Evolutionary conservation across 35 echinoderm and acorn worm species (phyloP), one percentile per base, ranked within the genome.

Genomic region (Stichopus chloronotus): DNA sequence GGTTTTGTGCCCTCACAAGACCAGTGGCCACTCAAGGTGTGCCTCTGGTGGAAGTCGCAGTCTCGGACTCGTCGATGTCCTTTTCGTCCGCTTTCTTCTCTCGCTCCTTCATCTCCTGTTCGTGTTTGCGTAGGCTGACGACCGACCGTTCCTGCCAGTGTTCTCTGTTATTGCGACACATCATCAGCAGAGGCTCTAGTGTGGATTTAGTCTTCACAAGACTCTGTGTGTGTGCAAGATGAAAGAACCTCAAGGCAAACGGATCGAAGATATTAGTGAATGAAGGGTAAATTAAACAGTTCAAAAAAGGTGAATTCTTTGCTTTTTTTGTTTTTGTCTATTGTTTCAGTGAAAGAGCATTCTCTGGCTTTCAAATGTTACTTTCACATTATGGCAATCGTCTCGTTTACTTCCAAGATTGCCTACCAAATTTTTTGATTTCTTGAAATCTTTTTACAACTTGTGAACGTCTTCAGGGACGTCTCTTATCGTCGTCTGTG

Each of bases 41-140:
- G 57, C 87, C 59, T 72, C 87, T 57, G 19, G 90, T 17, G 9
- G 90, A 55, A 56, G 68, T 76, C 52, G 78, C 52, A 4, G 96
- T 88, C 72, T 98, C 96, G 7, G 97, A 94, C 84, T 98, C 97
- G 63, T 98, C 97, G 57, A 98, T 94, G 52, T 98, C 97, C 59
- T 98, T 98, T 87, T 98, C 97, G 9, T 96, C 95, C 57, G 81
- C 88, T 3, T 55, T 86, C 57, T 92, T 90, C 57, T 91, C 90
- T 23, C 94, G 86, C 9, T 63, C 91, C 57, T 96, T 93, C 56
- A 81, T 72, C 83, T 91, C 88, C 55, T 68, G 88, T 20, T 88
- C 92, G 65, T 93, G 92, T 81, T 96, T 84, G 58, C 95, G 89
- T 52, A 78, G 92, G 69, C 88, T 96, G 81, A 91, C 78, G 13